phyloP scores from a whole-genome alignment of 2,888 invertebrate species.

The Epirrhoe alternata region DNA sequence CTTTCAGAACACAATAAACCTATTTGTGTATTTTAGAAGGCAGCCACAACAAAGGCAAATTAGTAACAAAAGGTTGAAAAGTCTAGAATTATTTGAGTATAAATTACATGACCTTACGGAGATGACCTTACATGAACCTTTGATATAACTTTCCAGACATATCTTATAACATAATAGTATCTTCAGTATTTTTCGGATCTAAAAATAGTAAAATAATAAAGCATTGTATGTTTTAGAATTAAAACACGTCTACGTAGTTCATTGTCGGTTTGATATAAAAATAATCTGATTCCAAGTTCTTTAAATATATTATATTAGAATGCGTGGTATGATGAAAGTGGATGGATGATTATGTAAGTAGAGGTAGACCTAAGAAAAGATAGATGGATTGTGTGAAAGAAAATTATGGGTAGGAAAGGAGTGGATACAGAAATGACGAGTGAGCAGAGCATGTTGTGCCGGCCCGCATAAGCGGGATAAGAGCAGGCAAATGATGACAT shows the following conservation, averaged over 20 bases:
- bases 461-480: no score
- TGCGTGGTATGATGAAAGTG: no score
- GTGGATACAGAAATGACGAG: no score
- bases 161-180: constrained; percentile 1
- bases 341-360: no score
- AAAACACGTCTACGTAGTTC: neutral
- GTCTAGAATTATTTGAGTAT: constrained; percentile 20
- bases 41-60: constrained; percentile 15
- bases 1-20: neutral
- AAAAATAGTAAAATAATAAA: neutral
- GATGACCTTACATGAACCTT: neutral
- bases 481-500: no score
- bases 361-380: no score
- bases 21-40: constrained; percentile 6
- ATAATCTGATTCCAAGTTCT: neutral
- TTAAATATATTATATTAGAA: no score
- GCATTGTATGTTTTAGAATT: neutral
- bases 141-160: neutral
- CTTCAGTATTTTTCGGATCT: neutral
- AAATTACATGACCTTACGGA: constrained; percentile 14
- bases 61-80: constrained; percentile 12
- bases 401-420: no score
- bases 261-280: neutral
- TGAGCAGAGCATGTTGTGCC: no score
- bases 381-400: no score